Evolutionary conservation across 30 jellyfish, hydroid and myxozoan genomes (phyloP), one percentile per base, ranked within the genome.

Genomic region (Mastigias papua): DNA sequence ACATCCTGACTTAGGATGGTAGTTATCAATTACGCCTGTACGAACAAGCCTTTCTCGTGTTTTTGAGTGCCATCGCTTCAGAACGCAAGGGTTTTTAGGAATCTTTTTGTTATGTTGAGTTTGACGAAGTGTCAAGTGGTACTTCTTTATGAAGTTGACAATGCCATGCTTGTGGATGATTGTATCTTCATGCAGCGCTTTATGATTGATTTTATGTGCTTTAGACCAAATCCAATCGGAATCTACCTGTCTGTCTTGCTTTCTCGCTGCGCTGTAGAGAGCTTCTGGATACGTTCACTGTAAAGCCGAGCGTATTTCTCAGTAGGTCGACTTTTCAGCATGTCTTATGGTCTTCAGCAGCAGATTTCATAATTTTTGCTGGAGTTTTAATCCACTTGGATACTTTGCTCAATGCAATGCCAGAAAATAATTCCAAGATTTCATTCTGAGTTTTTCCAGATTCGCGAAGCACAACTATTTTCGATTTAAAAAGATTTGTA

Each of bases 171-270:
- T 80, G 34, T 68, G 48, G n/a, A 80, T 16, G 22, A 37, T 80
- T 9, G 50, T 80, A 42, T 76, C n/a, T 57, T 34, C 25, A 63
- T 46, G 8, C 78, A 34, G 31, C 90, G 69, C 31, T 86, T 57
- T 28, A 16, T 90, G 93, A 20, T 23, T 50, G 67, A 72, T 29
- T 13, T 62, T 49, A 35, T 97, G 54, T 2, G 97, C 97, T 54
- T 90, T 90, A 30, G 82, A 61, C 97, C 96, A 82, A 69, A 83
- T 86, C 96, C 97, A 82, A 9, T 90, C 34, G 75, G 74, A 90
- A 80, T 70, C 74, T 0, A 82, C 93, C 11, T 48, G 81, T 57
- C 73, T 97, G 16, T 92, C 96, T 51, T 90, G 49, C 21, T 84
- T 80, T 35, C 60, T 51, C 8, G 93, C 94, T 28, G 22, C 34